A percentile compares a stretch with the other conserved stretches of the same genome.
Evolutionary conservation across 2,113 vertebrate species (phyloP).

Genomic region (Zootoca vivipara): DNA sequence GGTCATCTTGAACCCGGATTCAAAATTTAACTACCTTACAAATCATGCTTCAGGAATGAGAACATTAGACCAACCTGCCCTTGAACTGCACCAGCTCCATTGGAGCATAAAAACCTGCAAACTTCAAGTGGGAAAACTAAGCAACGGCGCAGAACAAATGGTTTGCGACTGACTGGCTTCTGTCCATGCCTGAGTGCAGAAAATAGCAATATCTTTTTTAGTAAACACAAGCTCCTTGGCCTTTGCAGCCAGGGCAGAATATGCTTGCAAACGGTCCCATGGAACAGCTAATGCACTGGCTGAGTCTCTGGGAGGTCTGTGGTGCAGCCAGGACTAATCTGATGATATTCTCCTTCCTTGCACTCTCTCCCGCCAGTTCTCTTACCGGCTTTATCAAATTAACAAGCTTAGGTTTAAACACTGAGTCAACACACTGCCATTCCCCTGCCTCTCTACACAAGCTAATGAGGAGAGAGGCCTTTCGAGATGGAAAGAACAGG

Average conservation of each 20-base stretch:
- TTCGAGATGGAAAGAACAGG: conserved; percentile 40
- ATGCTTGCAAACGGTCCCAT: conserved; percentile 47
- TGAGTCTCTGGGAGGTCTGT: conserved; percentile 43
- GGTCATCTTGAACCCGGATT: too few relatives aligned
- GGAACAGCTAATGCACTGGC: conserved; percentile 1
- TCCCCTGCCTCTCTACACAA: conserved; percentile 18
- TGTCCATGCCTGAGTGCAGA: conserved; percentile 35
- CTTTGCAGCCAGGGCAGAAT: conserved; percentile 60
- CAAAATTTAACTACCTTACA: too few relatives aligned
- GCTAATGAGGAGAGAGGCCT: conserved; percentile 31
- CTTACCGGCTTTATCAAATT: conserved; percentile 34
- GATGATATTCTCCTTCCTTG: too few relatives aligned
- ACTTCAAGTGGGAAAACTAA: background rate
- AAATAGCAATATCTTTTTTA: conserved; percentile 25
- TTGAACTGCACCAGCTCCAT: background rate
- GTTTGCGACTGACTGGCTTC: background rate
- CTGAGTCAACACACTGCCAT: conserved; percentile 22
- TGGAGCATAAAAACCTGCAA: background rate
- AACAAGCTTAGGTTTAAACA: conserved; percentile 28
- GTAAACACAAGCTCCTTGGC: conserved; percentile 27
- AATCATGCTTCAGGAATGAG: too few relatives aligned
- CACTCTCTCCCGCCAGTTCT: background rate
- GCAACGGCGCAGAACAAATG: background rate
- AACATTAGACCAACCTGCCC: background rate
- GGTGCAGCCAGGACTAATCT: conserved; percentile 41